Base-by-base conservation (phyloP, 2,113 vertebrate species). In the Myxocyprinus asiaticus region DNA sequence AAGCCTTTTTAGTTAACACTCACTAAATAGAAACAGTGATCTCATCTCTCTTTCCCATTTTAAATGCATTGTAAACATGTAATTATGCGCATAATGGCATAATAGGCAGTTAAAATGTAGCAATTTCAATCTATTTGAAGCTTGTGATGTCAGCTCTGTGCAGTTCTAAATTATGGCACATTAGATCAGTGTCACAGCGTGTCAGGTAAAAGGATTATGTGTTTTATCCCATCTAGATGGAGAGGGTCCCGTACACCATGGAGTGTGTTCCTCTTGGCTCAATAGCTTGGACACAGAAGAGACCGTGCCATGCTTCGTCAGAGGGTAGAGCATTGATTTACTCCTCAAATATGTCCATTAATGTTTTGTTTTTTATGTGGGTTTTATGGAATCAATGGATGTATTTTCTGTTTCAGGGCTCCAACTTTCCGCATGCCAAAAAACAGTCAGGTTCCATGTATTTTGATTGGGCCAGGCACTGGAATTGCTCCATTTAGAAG, bases 191-290 rank as follows among this genome's bases (percentile, higher is more conserved):
- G 87, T 86, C 71, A 78, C 63, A 85, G 82, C 3, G 67, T 33
- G 22, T 33, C 22, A 69, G 50, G 58, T 71, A 59, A 68, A 56
- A 56, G 53, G 61, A 78, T 61, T 77, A 45, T 56, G 63, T 85
- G 79, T 88, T 33, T 33, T 33, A 5, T 64, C 48, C 72, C 84
- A 81, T 58, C 75, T 88, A 99, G 98, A 96, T 67, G 97, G 96
- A 81, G 92, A 91, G 81, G 98, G 98, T 22, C 94, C 98, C 0
- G 82, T 97, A 63, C 98, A 99, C 87, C 97, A 99, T 0, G 98
- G 98, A 4, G 97, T 99, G 80, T 99, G 97, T 84, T 99, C 97
- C 8, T 98, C 98, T 5, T 99, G 98, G 98, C 95, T 99, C 84
- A 98, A 96, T 85, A 93, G 91, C 83, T 95, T 99, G 87, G 95